These are phyloP conservation scores for Beroe forskalii DNA, from an alignment of 37 sponge, comb jelly and placozoan genomes.

Conservation along the genomic window DNA sequence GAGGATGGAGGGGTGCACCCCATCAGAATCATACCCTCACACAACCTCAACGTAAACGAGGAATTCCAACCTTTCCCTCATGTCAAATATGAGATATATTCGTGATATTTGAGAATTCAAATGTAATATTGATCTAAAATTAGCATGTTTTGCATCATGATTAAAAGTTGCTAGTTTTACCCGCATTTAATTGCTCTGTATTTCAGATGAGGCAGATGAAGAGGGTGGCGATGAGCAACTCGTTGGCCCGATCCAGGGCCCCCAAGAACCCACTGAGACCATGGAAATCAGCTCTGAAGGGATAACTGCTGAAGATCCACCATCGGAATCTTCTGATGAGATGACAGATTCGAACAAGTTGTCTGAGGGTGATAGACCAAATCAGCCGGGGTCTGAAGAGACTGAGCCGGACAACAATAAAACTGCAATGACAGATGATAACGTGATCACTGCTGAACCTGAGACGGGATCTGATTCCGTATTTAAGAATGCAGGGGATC, in stretches of 20 bases:
- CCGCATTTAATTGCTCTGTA: no score
- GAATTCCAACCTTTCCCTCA: slow-evolving; percentile 27
- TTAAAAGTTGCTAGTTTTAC: no score
- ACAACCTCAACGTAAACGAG: neutral
- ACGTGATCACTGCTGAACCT: neutral
- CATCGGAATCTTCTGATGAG: no score
- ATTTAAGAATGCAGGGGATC: neutral
- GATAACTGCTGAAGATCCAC: neutral
- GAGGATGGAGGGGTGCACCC: neutral
- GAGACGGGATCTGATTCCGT: neutral
- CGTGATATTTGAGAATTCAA: neutral
- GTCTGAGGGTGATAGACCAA: no score
- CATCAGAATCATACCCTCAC: neutral
- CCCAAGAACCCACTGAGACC: no score
- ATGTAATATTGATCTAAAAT: no score
- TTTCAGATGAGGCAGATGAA: neutral
- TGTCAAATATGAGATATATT: neutral
- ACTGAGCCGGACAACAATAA: neutral
- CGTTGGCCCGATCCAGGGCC: neutral
- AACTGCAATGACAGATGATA: neutral
- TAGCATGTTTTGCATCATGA: neutral
- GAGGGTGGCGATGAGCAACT: neutral
- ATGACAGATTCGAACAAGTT: no score
- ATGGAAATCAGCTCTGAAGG: no score
- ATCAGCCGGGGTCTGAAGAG: no score